Evolutionary conservation across 2,797 vertebrate species (phyloP), one percentile per base, ranked within the genome.

Genomic region (Astyanax mexicanus): DNA sequence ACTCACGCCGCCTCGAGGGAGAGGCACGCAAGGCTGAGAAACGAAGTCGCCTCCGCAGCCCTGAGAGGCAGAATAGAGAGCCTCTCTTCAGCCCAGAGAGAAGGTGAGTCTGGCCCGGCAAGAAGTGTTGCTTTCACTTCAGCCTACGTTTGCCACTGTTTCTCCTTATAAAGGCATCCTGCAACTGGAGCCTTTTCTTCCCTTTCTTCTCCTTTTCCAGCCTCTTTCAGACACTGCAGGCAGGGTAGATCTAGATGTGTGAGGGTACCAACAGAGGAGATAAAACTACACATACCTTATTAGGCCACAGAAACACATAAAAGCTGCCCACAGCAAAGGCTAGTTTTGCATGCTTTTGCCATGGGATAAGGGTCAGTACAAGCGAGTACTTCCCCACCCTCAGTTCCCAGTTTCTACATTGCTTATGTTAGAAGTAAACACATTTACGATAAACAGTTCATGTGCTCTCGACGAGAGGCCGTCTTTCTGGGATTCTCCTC

Each of bases 11-110:
- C 44, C 83, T 86, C 55, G 93, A 93, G 81, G 86, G 85, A 0
- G 93, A 94, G 69, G 84, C 89, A 55, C 86, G 91, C 13, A 95
- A 93, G 82, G 91, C 92, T 0, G 93, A 93, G 87, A 95, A 91
- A 80, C 93, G 92, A 79, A 91, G 92, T 76, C 84, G 92, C 7
- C 87, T 85, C 7, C 87, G 85, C 71, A 94, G 93, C 79, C 92
- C 93, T 0, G 91, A 94, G 19, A 84, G 87, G 67, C 88, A 83
- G 72, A 90, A 91, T 65, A 87, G 84, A 35, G 91, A 91, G 57
- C 81, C 81, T 0, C 69, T 91, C 69, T 84, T 92, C 80, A 93
- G 93, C 83, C 92, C 93, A 0, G 93, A 94, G 84, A 93, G 92
- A 83, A 93, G 92, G 93, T 94, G 74, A 78, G 92, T 49, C 13